Evolutionary conservation across 2,888 invertebrate genomes (phyloP), one percentile per base, ranked within the genome.

Genomic region (Chirona hameri): DNA sequence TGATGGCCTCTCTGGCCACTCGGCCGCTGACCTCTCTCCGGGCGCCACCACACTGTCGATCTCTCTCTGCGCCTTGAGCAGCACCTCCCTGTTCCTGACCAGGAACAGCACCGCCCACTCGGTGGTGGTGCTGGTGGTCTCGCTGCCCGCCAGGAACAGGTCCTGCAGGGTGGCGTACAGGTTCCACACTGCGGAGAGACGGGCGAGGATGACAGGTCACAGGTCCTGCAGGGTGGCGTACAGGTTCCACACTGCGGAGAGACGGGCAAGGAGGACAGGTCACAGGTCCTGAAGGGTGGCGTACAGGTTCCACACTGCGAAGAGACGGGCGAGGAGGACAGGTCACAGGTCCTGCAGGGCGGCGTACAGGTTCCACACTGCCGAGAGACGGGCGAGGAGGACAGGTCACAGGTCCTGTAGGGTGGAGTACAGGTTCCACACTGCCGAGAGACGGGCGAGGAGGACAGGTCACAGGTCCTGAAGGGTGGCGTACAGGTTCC

Each of bases 381-480:
- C 39, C 4, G 7, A 7, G 39, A 39, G 4, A 7, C 39, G 39
- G 39, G n/a, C n/a, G n/a, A n/a, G n/a, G n/a, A n/a, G n/a, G n/a
- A n/a, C n/a, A n/a, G n/a, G n/a, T n/a, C n/a, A 81, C 21, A 81
- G 81, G 39, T 81, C 81, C 60, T 60, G 55, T 24, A 81, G 81
- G 29, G 31, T 48, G 81, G 55, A 31, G 60, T 60, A 57, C 29
- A 81, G 52, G 5, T 15, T 14, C 55, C 60, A 60, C 27, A 48
- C 55, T 60, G 57, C 81, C 10, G 46, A 48, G 27, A 29, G 27
- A 5, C 55, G 29, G 24, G n/a, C n/a, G n/a, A n/a, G n/a, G n/a
- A n/a, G n/a, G n/a, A n/a, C n/a, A n/a, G 57, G 57, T 29, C 2
- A 10, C 2, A 46, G 21, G 27, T 21, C 21, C 21, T 24, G 15